These are phyloP conservation scores for Odontophorus gujanensis DNA, from an alignment of 2,113 vertebrate species.

Conservation along the genomic window DNA sequence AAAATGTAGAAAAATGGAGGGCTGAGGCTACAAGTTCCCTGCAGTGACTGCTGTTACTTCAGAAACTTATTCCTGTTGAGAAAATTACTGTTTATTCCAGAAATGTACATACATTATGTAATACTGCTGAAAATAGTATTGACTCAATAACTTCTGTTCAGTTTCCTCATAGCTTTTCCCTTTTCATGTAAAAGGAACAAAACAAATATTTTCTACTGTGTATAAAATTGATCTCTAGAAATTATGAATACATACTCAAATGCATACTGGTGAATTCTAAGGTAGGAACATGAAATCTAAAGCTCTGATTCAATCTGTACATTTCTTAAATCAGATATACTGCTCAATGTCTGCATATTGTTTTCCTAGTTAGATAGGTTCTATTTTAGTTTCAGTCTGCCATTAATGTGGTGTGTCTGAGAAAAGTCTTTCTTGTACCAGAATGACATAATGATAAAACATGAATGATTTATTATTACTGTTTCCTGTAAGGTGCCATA, in stretches of 20 bases:
- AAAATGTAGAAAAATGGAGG: background rate
- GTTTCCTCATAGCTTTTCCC: background rate
- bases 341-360: background rate
- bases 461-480: background rate
- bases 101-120: background rate
- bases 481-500: background rate
- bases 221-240: background rate
- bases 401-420: background rate
- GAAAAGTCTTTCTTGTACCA: background rate
- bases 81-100: conserved; percentile 25
- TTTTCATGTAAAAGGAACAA: background rate
- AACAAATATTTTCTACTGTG: background rate
- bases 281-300: background rate
- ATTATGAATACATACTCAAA: background rate
- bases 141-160: background rate
- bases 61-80: conserved; percentile 5
- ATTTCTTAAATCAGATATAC: background rate
- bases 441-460: background rate
- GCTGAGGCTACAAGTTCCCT: background rate
- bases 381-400: background rate
- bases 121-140: background rate
- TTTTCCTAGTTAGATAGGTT: background rate
- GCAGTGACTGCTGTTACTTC: background rate
- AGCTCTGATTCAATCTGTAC: background rate
- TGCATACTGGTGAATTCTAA: background rate